Conservation (phyloP, 2,797 vertebrate genomes). For the Lepus townsendii region DNA sequence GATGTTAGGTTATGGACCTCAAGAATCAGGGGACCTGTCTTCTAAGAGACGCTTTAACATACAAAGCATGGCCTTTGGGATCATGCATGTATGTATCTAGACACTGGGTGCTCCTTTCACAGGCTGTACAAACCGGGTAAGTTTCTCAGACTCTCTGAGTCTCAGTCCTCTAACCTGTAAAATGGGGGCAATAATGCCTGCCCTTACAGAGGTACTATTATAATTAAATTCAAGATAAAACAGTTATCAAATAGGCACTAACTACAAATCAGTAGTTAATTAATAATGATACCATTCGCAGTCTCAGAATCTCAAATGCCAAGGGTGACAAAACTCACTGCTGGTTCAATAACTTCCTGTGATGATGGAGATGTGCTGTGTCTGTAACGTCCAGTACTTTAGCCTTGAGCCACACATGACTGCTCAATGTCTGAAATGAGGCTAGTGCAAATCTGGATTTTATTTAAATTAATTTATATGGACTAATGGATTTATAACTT, state of each 20-base stretch:
- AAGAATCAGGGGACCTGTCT: slow-evolving; percentile 38
- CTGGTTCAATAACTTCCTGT: neutral
- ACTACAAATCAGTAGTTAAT: slow-evolving; percentile 5
- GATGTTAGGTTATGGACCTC: neutral
- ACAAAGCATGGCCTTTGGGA: slow-evolving; percentile 19
- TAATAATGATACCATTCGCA: slow-evolving; percentile 4
- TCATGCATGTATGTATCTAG: neutral
- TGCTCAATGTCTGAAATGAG: neutral
- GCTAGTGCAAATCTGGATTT: neutral
- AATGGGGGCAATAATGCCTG: neutral
- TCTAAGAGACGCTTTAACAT: neutral
- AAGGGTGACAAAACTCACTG: neutral
- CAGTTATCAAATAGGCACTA: neutral
- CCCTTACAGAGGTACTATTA: neutral
- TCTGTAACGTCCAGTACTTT: neutral
- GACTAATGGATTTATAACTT: neutral
- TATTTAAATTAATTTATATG: neutral
- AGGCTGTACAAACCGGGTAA: neutral
- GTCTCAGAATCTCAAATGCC: neutral
- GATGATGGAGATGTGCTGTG: neutral
- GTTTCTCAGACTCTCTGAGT: slow-evolving; percentile 43
- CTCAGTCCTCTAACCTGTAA: slow-evolving; percentile 13
- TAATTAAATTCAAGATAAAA: slow-evolving; percentile 44
- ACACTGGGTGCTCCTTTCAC: neutral
- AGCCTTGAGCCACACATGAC: neutral